Conservation (phyloP, 1,140 invertebrate species). For the Drosophila sturtevanti region DNA sequence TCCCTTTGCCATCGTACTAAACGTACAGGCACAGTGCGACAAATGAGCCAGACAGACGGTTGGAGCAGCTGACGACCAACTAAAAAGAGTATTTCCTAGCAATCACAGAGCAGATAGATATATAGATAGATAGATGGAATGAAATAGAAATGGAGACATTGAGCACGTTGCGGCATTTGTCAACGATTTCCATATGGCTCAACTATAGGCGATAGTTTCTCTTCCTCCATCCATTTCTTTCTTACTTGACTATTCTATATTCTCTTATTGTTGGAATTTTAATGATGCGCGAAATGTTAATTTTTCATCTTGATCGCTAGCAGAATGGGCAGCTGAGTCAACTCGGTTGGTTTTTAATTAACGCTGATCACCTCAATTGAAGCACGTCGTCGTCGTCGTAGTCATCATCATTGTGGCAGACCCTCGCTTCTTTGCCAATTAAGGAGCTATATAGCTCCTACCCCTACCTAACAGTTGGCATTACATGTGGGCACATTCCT, state of each 20-base stretch:
- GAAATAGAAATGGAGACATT: conserved; percentile 63
- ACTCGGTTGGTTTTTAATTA: conserved; percentile 73
- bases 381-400: conserved; percentile 54
- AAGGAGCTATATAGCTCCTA: conserved; percentile 17
- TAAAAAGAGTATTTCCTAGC: conserved; percentile 30
- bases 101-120: conserved; percentile 47
- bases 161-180: conserved; percentile 77
- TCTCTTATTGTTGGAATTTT: conserved; percentile 67
- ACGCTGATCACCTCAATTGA: conserved; percentile 81
- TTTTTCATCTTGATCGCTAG: conserved; percentile 72
- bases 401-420: conserved; percentile 7
- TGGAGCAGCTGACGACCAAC: conserved; percentile 59
- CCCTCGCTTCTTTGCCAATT: conserved; percentile 30
- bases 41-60: conserved; percentile 64
- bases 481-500: conserved; percentile 65
- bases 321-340: conserved; percentile 70
- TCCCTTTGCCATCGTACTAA: not conserved
- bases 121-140: conserved; percentile 33
- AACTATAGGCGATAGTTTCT: too few relatives aligned
- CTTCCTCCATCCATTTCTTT: not conserved
- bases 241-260: not conserved
- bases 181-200: conserved; percentile 71
- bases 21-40: conserved; percentile 35
- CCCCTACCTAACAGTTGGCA: conserved; percentile 61
- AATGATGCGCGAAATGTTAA: conserved; percentile 80